Evolutionary conservation across 1,140 invertebrate genomes (phyloP), one percentile per base, ranked within the genome.

Genomic region (Brachionus asplanchnoidis): DNA sequence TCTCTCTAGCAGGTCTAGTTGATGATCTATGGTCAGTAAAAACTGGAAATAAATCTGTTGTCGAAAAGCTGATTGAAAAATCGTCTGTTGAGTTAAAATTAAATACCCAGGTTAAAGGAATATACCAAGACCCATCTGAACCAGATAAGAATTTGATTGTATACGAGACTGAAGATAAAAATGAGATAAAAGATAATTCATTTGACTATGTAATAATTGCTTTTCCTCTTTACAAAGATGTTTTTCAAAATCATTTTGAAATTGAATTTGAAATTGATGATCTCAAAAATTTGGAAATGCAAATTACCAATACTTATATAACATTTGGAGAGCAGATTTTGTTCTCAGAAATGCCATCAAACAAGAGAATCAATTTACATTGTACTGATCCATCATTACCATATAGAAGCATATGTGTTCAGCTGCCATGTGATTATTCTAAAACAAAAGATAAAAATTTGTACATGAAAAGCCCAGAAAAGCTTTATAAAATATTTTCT

Each of bases 31-130:
- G 92, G 92, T 88, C 91, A 14, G 90, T 93, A 12, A 89, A 92
- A 86, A 92, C 91, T 73, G 93, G 93, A 82, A 93, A 94, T 86
- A 91, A 91, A 87, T 83, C 88, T 86, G 89, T 93, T 85, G 88
- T 90, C 3, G 87, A 89, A 86, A 88, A 88, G 42, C 87, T 92
- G 3, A 50, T 92, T 6, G 86, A 90, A 83, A 86, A 87, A 46
- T 89, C 91, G 0, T 84, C 90, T 60, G 89, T 91, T 60, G 12
- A 82, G 12, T 5, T 82, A 9, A 42, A 65, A n/a, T 44, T 82
- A 14, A 82, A 82, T 8, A 65, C 79, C 20, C 28, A 65, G 12
- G 56, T 82, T n/a, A 82, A 82, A 46, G 14, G 12, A 17, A 60
- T 82, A n/a, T 36, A 20, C 26, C 40, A 60, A 65, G 50, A 60